Conservation (phyloP, 1,140 invertebrate genomes). For the Stratiolaelaps scimitus region DNA sequence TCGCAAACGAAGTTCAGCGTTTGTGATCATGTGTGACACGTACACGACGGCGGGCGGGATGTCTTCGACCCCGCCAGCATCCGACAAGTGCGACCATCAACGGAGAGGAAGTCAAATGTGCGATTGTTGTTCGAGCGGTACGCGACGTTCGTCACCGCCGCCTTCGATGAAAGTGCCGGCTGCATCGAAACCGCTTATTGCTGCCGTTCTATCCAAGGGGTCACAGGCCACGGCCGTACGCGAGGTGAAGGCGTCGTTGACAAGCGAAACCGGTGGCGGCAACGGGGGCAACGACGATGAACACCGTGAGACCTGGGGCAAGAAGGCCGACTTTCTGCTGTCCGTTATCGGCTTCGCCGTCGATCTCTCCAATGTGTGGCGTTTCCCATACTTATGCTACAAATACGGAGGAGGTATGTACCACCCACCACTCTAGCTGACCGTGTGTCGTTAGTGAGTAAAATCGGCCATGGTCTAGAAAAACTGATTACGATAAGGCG, state of each 20-base stretch:
- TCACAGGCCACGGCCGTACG: not conserved
- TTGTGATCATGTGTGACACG: no score
- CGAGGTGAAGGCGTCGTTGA: not conserved
- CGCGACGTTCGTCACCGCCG: not conserved
- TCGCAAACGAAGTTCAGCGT: no score
- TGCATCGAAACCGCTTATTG: not conserved
- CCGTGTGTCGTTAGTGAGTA: no score
- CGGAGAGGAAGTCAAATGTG: not conserved
- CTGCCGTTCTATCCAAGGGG: not conserved
- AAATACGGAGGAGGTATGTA: conserved; percentile 47
- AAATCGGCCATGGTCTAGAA: no score
- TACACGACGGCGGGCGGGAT: no score
- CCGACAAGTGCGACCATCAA: no score
- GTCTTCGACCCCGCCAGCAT: no score
- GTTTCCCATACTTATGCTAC: conserved; percentile 51
- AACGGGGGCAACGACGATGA: not conserved
- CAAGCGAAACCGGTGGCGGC: not conserved
- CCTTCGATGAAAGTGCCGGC: not conserved
- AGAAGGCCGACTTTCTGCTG: conserved; percentile 77
- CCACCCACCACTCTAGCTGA: not conserved
- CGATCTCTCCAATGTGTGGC: conserved; percentile 79
- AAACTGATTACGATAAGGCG: no score
- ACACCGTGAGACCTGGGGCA: conserved; percentile 66
- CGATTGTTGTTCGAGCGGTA: not conserved
- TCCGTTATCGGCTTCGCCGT: conserved; percentile 84